Conservation (phyloP, 2,797 vertebrate genomes). For the Helarctos malayanus region DNA sequence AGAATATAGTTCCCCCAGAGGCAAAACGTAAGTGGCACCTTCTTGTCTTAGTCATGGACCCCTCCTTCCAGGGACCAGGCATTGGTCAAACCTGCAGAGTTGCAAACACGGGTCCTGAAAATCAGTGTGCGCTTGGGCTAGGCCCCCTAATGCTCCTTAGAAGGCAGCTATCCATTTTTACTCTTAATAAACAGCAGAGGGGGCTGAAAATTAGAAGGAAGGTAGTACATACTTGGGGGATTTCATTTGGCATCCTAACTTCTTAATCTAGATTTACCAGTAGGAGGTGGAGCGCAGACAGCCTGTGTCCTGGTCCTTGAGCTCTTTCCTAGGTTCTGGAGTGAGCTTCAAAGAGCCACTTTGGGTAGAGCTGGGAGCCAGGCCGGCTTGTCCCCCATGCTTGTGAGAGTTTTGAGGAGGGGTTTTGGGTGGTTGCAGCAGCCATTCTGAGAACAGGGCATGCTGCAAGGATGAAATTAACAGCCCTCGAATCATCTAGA, state of each 20-base stretch:
- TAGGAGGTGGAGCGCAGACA: neutral
- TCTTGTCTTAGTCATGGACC: neutral
- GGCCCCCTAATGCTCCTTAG: neutral
- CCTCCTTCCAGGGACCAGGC: neutral
- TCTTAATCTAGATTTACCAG: neutral
- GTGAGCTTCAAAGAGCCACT: neutral
- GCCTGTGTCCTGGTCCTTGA: neutral
- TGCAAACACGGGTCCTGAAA: neutral
- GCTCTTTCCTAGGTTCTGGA: neutral
- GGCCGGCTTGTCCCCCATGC: neutral
- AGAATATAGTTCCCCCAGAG: neutral
- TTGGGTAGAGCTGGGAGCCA: neutral
- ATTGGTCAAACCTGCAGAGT: neutral
- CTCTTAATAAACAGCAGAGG: slow-evolving; percentile 31
- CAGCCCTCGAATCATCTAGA: neutral
- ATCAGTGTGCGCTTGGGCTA: neutral
- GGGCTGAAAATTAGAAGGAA: neutral
- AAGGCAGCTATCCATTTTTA: neutral
- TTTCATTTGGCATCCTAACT: neutral
- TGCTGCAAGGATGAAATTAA: neutral
- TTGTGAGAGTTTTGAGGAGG: neutral
- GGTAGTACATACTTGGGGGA: neutral
- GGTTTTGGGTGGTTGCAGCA: neutral
- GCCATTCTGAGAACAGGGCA: neutral
- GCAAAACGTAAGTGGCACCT: slow-evolving; percentile 9